Conservation (phyloP, 2,888 invertebrate species). For the Rhingia campestris region DNA sequence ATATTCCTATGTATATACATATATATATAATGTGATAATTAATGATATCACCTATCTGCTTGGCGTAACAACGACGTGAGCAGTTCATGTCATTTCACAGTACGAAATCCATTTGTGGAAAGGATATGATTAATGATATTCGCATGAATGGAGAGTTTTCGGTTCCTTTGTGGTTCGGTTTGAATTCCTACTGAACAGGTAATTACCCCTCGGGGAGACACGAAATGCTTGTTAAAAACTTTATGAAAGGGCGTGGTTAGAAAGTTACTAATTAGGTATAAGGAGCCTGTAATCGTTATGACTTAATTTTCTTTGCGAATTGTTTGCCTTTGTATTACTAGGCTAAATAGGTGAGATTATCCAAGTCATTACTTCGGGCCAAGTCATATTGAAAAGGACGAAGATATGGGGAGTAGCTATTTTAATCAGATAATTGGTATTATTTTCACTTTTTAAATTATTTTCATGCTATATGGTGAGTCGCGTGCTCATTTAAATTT, state of each 20-base stretch:
- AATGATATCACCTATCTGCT: slow-evolving; percentile 47
- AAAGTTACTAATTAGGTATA: slow-evolving; percentile 68
- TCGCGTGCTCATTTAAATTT: too few species aligned
- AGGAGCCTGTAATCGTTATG: slow-evolving; percentile 50
- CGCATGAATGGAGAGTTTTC: slow-evolving; percentile 38
- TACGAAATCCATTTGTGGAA: slow-evolving; percentile 53
- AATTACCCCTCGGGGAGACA: slow-evolving; percentile 56
- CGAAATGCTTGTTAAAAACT: slow-evolving; percentile 44
- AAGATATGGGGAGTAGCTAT: too few species aligned
- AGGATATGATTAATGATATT: slow-evolving; percentile 68
- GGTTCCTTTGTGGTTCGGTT: slow-evolving; percentile 1
- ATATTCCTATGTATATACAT: too few species aligned
- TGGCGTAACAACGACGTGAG: slow-evolving; percentile 27
- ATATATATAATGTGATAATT: slow-evolving; percentile 45
- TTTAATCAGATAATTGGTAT: too few species aligned
- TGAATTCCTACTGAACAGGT: slow-evolving; percentile 54
- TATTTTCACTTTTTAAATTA: too few species aligned
- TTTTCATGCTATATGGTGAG: too few species aligned
- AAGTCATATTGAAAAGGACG: neutral
- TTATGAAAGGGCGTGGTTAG: slow-evolving; percentile 57
- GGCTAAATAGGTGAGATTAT: neutral
- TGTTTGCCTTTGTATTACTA: slow-evolving; percentile 23
- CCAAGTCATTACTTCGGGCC: neutral
- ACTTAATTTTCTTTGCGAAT: slow-evolving; percentile 45
- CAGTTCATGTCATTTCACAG: slow-evolving; percentile 50